Evolutionary conservation across 2,888 invertebrate species (phyloP).

Genomic region (Caenorhabditis sp.): DNA sequence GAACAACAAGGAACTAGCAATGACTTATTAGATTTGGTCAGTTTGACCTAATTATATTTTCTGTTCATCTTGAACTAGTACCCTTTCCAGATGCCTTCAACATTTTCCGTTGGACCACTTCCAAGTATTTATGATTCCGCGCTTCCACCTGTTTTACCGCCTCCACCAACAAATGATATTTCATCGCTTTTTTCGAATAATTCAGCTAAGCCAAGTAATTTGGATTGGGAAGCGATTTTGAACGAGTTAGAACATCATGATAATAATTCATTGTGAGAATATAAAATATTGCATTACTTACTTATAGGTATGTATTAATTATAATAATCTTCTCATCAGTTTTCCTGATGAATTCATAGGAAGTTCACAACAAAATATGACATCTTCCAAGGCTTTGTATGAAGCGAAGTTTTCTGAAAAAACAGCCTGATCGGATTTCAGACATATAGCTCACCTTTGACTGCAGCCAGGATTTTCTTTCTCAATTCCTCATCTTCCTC

Average conservation of each 20-base stretch:
- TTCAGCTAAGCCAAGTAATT: slow-evolving; percentile 6
- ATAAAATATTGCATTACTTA: neutral
- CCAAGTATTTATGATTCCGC: slow-evolving; percentile 22
- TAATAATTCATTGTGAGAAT: slow-evolving; percentile 32
- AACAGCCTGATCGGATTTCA: too few relatives aligned
- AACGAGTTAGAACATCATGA: slow-evolving; percentile 29
- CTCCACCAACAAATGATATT: slow-evolving; percentile 32
- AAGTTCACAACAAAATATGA: slow-evolving; percentile 34
- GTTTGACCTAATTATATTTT: neutral
- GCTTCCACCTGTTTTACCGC: slow-evolving; percentile 34
- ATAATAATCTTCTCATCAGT: slow-evolving; percentile 27
- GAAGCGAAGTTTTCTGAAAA: slow-evolving; percentile 49
- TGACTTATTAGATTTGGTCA: slow-evolving; percentile 32
- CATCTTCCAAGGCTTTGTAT: slow-evolving; percentile 47
- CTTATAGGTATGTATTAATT: neutral
- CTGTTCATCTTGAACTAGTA: neutral
- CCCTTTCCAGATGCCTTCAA: slow-evolving; percentile 9
- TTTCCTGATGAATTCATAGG: slow-evolving; percentile 54
- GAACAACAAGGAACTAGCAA: neutral
- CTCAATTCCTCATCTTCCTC: slow-evolving; percentile 5
- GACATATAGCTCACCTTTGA: slow-evolving; percentile 37
- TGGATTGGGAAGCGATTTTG: slow-evolving; percentile 35
- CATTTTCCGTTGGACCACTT: slow-evolving; percentile 35
- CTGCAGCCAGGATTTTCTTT: slow-evolving; percentile 24
- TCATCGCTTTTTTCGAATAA: slow-evolving; percentile 18